A percentile compares a stretch with the other conserved stretches of the same genome.
These are phyloP conservation scores for Andrena trimmerana DNA, from an alignment of 2,888 invertebrate species.

Conservation along the genomic window DNA sequence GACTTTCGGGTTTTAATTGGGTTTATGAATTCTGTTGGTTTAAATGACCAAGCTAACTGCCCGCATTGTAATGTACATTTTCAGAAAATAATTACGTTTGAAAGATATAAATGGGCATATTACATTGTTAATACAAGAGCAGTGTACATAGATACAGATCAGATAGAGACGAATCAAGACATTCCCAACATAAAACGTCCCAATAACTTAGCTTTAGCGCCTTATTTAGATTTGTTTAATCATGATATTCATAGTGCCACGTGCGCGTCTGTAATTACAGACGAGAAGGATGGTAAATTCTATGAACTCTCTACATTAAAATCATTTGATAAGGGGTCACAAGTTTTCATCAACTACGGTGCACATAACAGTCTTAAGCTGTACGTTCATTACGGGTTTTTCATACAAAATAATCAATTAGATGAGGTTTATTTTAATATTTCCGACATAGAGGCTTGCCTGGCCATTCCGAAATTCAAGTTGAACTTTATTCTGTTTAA, in stretches of 20 bases:
- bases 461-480: constrained; percentile 83
- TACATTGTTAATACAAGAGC: constrained; percentile 94
- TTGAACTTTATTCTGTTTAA: constrained; percentile 89
- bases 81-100: constrained; percentile 86
- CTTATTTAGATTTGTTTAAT: constrained; percentile 96
- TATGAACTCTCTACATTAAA: constrained; percentile 87
- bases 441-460: constrained; percentile 86
- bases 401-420: constrained; percentile 89
- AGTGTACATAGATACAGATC: constrained; percentile 89
- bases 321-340: constrained; percentile 88
- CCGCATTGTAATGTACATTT: constrained; percentile 84
- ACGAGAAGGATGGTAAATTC: constrained; percentile 81
- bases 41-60: constrained; percentile 74
- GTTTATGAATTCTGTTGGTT: constrained; percentile 64
- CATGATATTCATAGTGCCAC: constrained; percentile 90
- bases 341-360: constrained; percentile 96
- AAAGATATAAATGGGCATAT: constrained; percentile 92
- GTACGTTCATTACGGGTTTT: constrained; percentile 96
- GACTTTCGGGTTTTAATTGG: constrained; percentile 70
- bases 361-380: constrained; percentile 92
- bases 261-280: constrained; percentile 83
- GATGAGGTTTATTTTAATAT: constrained; percentile 89
- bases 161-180: constrained; percentile 61
- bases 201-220: constrained; percentile 90
- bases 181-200: constrained; percentile 69